A percentile compares a stretch with the other conserved stretches of the same genome.
These are phyloP conservation scores for Sinelater perroti DNA, from an alignment of 2,888 invertebrate species.

Conservation along the genomic window DNA sequence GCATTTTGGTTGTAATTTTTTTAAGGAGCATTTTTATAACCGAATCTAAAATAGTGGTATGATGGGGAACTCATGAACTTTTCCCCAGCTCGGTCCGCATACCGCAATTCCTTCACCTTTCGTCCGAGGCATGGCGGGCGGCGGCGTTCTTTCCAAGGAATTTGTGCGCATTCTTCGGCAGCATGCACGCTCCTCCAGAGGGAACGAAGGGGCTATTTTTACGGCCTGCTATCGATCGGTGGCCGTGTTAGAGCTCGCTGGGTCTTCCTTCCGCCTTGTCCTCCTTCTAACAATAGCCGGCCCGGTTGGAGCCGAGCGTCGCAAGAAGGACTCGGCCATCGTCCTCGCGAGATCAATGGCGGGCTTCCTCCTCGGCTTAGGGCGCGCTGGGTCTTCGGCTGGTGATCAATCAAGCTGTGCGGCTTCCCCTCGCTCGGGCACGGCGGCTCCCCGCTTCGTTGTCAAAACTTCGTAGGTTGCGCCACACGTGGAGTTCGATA, in stretches of 20 bases:
- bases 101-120: no score
- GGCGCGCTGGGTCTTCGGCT: conserved; percentile 9
- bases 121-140: no score
- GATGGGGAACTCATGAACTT: no score
- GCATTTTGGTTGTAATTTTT: no score
- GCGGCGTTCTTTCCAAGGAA: no score
- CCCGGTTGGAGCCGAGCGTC: conserved; percentile 18
- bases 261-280: conserved; percentile 26
- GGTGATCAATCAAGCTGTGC: conserved; percentile 16
- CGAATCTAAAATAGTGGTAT: no score
- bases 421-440: conserved; percentile 12
- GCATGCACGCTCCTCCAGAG: conserved; percentile 1
- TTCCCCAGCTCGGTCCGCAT: no score
- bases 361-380: no score
- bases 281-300: conserved; percentile 10
- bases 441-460: no score
- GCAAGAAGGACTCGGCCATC: conserved; percentile 14
- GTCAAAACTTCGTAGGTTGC: no score
- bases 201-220: conserved; percentile 22
- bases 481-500: no score
- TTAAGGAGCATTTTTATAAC: no score
- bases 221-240: conserved; percentile 22
- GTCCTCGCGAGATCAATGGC: conserved; percentile 21
- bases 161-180: conserved; percentile 5
- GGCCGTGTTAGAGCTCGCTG: conserved; percentile 20